These are phyloP conservation scores for Leucoptera coffeella DNA, from an alignment of 2,888 invertebrate genomes.

Conservation along the genomic window DNA sequence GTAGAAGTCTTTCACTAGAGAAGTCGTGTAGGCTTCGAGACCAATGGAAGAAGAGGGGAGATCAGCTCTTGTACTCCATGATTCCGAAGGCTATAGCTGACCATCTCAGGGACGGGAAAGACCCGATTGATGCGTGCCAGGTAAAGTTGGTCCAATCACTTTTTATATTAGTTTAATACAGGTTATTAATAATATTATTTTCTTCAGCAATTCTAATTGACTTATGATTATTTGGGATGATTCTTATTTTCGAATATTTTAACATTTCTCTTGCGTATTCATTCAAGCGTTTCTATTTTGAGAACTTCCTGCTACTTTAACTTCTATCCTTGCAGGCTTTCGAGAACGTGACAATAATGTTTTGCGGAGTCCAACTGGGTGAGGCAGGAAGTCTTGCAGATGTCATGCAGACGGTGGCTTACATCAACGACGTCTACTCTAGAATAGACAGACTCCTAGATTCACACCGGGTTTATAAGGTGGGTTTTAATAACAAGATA, in stretches of 20 bases:
- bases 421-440: conserved; percentile 81
- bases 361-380: conserved; percentile 62
- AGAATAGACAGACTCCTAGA: conserved; percentile 81
- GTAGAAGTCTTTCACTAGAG: conserved; percentile 70
- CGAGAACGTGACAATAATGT: conserved; percentile 72
- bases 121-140: conserved; percentile 75
- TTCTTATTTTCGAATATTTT: no score
- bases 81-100: conserved; percentile 83
- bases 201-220: no score
- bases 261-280: no score
- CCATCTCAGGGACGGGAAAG: conserved; percentile 67
- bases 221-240: no score
- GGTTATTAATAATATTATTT: conserved; percentile 4
- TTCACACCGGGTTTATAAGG: conserved; percentile 82
- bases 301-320: no score
- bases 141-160: no score
- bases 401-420: conserved; percentile 73
- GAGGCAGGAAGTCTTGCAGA: conserved; percentile 33
- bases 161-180: not conserved
- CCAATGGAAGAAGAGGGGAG: conserved; percentile 80
- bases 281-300: no score
- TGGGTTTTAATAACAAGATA: conserved; percentile 22
- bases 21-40: conserved; percentile 71
- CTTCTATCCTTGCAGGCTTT: conserved; percentile 67
- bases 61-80: conserved; percentile 87